Evolutionary conservation across 2,888 invertebrate genomes (phyloP).

Genomic region (Luffia ferchaultella): DNA sequence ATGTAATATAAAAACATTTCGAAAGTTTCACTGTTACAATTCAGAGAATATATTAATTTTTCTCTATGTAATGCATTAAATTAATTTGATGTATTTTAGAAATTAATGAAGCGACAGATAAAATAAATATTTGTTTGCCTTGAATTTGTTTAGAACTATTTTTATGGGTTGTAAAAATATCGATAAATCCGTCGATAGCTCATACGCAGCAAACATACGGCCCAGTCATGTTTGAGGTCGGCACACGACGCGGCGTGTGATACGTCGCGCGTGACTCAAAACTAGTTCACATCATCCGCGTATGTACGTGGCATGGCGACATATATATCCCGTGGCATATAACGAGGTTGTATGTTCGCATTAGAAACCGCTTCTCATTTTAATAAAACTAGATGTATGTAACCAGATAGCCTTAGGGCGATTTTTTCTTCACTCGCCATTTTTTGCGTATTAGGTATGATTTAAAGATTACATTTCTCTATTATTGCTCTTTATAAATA

Average conservation of each 20-base stretch:
- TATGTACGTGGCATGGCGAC: not conserved
- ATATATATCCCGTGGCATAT: no score
- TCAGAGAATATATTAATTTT: no score
- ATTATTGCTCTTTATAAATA: no score
- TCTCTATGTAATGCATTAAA: not conserved
- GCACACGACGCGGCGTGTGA: not conserved
- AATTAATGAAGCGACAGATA: not conserved
- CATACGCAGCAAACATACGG: not conserved
- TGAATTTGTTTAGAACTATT: not conserved
- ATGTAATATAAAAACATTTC: no score
- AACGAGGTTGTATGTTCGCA: no score
- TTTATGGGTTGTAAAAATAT: not conserved
- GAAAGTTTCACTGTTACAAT: no score
- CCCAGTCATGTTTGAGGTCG: not conserved
- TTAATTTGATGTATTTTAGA: not conserved
- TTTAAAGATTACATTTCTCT: no score
- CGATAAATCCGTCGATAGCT: not conserved
- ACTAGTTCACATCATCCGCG: not conserved
- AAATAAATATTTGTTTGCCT: not conserved
- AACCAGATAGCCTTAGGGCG: no score
- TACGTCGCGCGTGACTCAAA: not conserved
- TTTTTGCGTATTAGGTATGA: no score
- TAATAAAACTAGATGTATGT: no score
- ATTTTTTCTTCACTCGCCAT: no score
- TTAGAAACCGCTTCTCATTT: no score